These are phyloP conservation scores for Pycnomerus fuliginosus DNA, from an alignment of 2,888 invertebrate genomes.

Conservation along the genomic window DNA sequence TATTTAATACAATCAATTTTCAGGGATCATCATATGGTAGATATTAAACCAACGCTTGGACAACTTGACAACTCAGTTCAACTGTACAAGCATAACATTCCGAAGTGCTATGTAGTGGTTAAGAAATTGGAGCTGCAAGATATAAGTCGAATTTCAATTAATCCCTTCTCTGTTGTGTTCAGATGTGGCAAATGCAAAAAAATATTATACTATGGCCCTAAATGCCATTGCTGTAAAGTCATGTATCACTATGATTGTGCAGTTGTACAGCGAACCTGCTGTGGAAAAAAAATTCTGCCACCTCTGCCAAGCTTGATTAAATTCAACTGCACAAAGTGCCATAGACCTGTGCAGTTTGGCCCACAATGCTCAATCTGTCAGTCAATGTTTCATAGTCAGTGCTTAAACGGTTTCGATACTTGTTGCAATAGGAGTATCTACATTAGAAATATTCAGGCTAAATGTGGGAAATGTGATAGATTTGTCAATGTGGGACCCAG, in stretches of 20 bases:
- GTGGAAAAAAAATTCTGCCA: neutral
- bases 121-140: constrained; percentile 4
- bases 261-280: neutral
- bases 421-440: constrained; percentile 2
- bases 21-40: too few species aligned
- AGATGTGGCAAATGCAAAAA: constrained; percentile 2
- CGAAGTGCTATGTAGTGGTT: constrained; percentile 2
- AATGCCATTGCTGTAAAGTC: constrained; percentile 1
- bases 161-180: constrained; percentile 1
- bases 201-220: neutral
- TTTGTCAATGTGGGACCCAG: constrained; percentile 2
- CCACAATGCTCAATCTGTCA: constrained; percentile 1
- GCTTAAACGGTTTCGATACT: neutral
- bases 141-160: constrained; percentile 4
- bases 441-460: neutral
- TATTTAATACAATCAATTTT: too few species aligned
- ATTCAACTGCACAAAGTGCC: constrained; percentile 1
- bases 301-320: neutral
- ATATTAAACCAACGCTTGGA: too few species aligned
- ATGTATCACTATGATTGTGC: constrained; percentile 6
- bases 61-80: too few species aligned
- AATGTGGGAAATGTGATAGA: neutral
- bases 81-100: neutral
- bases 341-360: constrained; percentile 1
- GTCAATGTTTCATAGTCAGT: constrained; percentile 1